Percentiles rank a stretch among this genome's conserved stretches.
phyloP scores from a whole-genome alignment of 2,888 invertebrate genomes.

The Calameuta filiformis region DNA sequence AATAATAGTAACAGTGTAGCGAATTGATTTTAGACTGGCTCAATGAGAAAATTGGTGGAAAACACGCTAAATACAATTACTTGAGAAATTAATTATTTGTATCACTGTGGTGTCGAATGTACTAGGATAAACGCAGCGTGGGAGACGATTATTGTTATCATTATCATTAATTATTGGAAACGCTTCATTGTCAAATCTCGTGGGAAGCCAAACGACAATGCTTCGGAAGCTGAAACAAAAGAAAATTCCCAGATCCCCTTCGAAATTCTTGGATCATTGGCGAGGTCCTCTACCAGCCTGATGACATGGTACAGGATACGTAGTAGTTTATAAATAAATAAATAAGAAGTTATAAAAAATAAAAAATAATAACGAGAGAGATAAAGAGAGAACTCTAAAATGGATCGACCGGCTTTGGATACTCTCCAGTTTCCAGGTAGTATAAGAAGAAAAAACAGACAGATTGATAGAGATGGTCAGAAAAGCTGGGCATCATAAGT shows the following conservation, averaged over 20 bases:
- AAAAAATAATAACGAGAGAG: neutral
- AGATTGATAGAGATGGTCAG: neutral
- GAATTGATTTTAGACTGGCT: neutral
- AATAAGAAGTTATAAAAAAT: neutral
- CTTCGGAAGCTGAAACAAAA: conserved; percentile 46
- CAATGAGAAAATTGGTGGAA: neutral
- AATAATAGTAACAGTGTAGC: neutral
- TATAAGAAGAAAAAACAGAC: neutral
- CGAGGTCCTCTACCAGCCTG: neutral
- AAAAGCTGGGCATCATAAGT: neutral
- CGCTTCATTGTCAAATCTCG: neutral
- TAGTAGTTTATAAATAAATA: neutral
- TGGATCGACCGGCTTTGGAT: neutral
- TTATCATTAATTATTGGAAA: neutral
- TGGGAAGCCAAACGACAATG: neutral
- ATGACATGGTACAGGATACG: neutral
- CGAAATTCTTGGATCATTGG: conserved; percentile 12
- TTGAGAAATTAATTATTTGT: neutral
- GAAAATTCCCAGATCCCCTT: conserved; percentile 45
- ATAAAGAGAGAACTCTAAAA: neutral
- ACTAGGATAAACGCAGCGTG: neutral
- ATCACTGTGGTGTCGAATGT: neutral
- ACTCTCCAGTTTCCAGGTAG: neutral
- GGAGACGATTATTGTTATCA: neutral
- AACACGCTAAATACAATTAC: neutral